Base-by-base conservation (phyloP, 2,888 invertebrate genomes). In the Agrenia bidenticulata region DNA sequence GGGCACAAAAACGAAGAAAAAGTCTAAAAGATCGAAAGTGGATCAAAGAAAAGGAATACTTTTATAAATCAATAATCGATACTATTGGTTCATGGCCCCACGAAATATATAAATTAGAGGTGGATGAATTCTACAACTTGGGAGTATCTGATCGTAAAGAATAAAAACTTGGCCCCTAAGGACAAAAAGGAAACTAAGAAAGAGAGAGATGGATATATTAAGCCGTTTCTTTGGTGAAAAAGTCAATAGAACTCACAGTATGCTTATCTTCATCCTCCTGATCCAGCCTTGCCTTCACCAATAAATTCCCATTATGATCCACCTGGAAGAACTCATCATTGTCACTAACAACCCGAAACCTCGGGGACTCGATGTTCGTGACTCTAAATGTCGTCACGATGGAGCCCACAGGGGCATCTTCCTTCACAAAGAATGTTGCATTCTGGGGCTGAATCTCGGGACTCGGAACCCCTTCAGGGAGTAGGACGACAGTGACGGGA, bases 291-390 rank as follows among this genome's bases (percentile, higher is more conserved):
- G 74, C 68, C 62, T 71, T 76, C 55, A 76, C 67, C 59, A 76
- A 64, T 19, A 76, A 53, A 68, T 76, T 76, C 23, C 76, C 76
- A 32, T 73, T 61, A 60, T 64, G 68, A 67, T 76, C 76, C 56
- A 76, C 73, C 65, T 73, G 72, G 65, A 76, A 76, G 58, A 72
- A 70, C 62, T 74, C 76, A 50, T 74, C 73, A 67, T 76, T 76
- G 61, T 68, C 83, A 1, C 79, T 80, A 60, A 83, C 74, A 68
- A 79, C 79, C 1, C 82, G 81, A 75, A 79, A 81, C 32, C 77
- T 77, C 2, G 82, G 82, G n/a, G 78, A 75, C 64, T 82, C 79
- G 60, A 77, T 77, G 69, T 83, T 83, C 4, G 76, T 72, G n/a
- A 83, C 83, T n/a, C 77, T 76, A 27, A 83, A 79, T 19, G 77